Percentiles rank a stretch among this genome's conserved stretches.
phyloP scores from a whole-genome alignment of 2,113 vertebrate species.

The Sterrhoptilus dennistouni region DNA sequence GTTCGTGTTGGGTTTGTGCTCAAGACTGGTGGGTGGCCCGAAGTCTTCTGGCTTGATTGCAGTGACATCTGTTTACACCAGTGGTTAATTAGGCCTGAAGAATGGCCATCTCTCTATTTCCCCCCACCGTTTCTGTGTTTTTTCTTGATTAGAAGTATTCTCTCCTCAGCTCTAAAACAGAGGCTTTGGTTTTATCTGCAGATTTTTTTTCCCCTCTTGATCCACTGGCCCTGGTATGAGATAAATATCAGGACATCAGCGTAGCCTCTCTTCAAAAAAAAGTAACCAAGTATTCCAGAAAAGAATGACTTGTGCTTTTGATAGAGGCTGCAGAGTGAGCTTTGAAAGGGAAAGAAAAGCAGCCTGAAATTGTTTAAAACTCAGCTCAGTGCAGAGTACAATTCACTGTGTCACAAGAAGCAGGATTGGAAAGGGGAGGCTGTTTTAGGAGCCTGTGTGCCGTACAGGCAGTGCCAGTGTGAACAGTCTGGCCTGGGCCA shows the following conservation, averaged over 20 bases:
- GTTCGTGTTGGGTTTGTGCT: neutral
- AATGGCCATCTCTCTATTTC: neutral
- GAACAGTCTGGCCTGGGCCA: neutral
- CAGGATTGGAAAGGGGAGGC: neutral
- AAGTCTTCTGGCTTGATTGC: slow-evolving; percentile 34
- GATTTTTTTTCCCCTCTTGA: neutral
- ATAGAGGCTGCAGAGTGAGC: neutral
- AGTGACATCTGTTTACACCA: neutral
- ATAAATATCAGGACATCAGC: neutral
- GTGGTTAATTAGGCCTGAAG: slow-evolving; percentile 43
- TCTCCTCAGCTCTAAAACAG: neutral
- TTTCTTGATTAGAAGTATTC: slow-evolving; percentile 19
- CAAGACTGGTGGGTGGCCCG: neutral
- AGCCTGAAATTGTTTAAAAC: neutral
- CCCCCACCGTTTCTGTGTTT: fast-evolving
- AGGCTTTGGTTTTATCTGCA: slow-evolving; percentile 4
- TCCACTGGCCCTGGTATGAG: neutral
- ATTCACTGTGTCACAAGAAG: neutral
- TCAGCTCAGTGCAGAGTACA: neutral
- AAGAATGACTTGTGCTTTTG: slow-evolving; percentile 49
- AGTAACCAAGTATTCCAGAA: slow-evolving; percentile 38
- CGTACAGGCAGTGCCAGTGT: fast-evolving
- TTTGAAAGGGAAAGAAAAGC: neutral
- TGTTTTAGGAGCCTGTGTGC: neutral
- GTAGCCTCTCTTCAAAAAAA: neutral